Conservation (phyloP, 2,888 invertebrate genomes). For the Seira musarum region DNA sequence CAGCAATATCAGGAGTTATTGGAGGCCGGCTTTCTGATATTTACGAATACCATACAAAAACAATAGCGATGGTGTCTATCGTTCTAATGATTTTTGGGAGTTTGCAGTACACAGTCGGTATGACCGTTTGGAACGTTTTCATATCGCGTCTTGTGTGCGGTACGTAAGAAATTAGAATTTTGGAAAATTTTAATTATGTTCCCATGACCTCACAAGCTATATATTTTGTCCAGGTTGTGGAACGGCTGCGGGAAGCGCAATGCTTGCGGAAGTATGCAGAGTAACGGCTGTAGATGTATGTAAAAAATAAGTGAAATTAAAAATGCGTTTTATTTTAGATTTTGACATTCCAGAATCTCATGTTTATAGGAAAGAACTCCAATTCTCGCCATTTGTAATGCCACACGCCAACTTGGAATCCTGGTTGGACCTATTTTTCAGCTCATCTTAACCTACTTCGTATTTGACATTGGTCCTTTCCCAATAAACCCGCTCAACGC, state of each 20-base stretch:
- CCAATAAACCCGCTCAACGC: slow-evolving; percentile 72
- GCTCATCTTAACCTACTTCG: slow-evolving; percentile 70
- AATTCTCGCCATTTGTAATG: slow-evolving; percentile 72
- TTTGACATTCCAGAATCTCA: too few species aligned
- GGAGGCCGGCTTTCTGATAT: slow-evolving; percentile 72
- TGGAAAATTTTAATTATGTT: too few species aligned
- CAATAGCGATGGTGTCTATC: slow-evolving; percentile 71
- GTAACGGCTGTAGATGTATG: slow-evolving; percentile 70
- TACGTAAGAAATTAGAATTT: slow-evolving; percentile 62
- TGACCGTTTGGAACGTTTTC: slow-evolving; percentile 72
- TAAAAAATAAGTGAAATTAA: neutral
- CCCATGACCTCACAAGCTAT: too few species aligned
- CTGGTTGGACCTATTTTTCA: slow-evolving; percentile 73
- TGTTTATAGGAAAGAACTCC: slow-evolving; percentile 72
- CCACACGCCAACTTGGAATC: slow-evolving; percentile 73
- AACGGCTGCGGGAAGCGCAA: slow-evolving; percentile 69
- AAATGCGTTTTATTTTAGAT: neutral
- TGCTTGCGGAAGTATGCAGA: slow-evolving; percentile 73
- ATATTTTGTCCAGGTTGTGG: slow-evolving; percentile 71
- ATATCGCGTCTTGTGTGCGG: slow-evolving; percentile 72
- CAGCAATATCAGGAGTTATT: slow-evolving; percentile 72
- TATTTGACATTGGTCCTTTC: slow-evolving; percentile 71
- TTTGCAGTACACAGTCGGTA: slow-evolving; percentile 73
- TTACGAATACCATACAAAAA: slow-evolving; percentile 68
- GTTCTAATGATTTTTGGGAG: slow-evolving; percentile 72